These are phyloP conservation scores for Entosphenus tridentatus DNA, from an alignment of 2,113 vertebrate species.

Conservation along the genomic window DNA sequence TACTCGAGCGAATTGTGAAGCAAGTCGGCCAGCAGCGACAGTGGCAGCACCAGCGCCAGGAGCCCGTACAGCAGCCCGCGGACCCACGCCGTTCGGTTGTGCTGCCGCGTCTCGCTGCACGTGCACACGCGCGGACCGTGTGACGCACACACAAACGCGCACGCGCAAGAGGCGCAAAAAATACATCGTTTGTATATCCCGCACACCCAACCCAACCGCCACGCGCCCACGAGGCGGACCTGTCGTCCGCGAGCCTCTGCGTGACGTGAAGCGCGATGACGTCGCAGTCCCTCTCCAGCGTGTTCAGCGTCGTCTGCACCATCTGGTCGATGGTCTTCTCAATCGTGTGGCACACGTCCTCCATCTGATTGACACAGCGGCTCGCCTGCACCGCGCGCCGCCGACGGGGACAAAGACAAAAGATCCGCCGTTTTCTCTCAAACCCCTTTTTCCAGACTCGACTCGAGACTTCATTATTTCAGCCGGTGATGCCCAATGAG, in stretches of 20 bases:
- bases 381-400: constrained; percentile 20
- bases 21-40: constrained; percentile 24
- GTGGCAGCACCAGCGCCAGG: constrained; percentile 26
- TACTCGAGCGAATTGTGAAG: constrained; percentile 22
- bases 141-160: too few relatives aligned
- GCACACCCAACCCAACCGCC: not conserved
- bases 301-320: constrained; percentile 40
- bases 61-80: constrained; percentile 30
- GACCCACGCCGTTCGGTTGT: constrained; percentile 25
- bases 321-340: constrained; percentile 49
- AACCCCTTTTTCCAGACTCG: too few relatives aligned
- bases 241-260: constrained; percentile 19
- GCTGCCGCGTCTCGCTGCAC: constrained; percentile 18
- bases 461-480: too few relatives aligned
- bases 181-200: not conserved
- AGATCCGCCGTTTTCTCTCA: too few relatives aligned
- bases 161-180: not conserved
- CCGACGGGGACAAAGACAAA: too few relatives aligned
- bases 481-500: too few relatives aligned
- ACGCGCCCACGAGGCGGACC: constrained; percentile 15
- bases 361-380: constrained; percentile 43
- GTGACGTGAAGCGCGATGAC: constrained; percentile 25
- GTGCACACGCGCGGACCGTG: not conserved
- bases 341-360: constrained; percentile 33
- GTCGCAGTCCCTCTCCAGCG: constrained; percentile 41